Percentiles rank a stretch among this genome's conserved stretches.
These are phyloP conservation scores for Helarctos malayanus DNA, from an alignment of 2,797 vertebrate genomes.

Conservation along the genomic window DNA sequence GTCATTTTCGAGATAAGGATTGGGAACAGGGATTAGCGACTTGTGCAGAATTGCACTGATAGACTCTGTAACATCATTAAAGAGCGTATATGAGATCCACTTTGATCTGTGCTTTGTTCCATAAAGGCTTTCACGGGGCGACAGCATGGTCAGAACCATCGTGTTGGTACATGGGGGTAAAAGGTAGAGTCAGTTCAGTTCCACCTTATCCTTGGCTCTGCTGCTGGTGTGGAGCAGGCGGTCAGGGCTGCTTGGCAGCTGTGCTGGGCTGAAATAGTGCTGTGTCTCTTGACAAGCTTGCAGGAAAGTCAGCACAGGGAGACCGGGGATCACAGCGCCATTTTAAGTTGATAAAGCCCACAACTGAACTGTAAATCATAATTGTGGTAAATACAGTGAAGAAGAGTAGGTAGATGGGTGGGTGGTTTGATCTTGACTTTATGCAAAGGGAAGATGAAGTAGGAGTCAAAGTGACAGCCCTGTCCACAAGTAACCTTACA, in stretches of 20 bases:
- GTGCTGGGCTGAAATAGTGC: background rate
- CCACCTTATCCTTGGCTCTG: background rate
- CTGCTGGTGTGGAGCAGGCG: accelerated
- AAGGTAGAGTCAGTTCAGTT: background rate
- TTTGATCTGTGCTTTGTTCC: background rate
- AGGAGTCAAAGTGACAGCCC: background rate
- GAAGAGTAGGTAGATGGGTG: background rate
- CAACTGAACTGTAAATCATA: background rate
- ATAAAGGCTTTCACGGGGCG: background rate
- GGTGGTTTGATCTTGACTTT: background rate
- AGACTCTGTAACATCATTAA: background rate
- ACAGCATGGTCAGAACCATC: background rate
- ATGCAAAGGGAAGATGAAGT: background rate
- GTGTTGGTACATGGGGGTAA: background rate
- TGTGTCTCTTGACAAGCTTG: background rate
- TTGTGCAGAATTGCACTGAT: background rate
- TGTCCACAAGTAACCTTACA: background rate
- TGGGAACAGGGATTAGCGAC: background rate
- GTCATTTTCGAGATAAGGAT: background rate
- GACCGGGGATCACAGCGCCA: background rate
- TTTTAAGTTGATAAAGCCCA: background rate
- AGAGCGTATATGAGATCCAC: background rate
- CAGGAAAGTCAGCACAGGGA: background rate
- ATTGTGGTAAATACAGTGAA: background rate
- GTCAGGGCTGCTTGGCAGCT: background rate